Base-by-base conservation (phyloP, 2,113 vertebrate species). In the Manacus vitellinus region DNA sequence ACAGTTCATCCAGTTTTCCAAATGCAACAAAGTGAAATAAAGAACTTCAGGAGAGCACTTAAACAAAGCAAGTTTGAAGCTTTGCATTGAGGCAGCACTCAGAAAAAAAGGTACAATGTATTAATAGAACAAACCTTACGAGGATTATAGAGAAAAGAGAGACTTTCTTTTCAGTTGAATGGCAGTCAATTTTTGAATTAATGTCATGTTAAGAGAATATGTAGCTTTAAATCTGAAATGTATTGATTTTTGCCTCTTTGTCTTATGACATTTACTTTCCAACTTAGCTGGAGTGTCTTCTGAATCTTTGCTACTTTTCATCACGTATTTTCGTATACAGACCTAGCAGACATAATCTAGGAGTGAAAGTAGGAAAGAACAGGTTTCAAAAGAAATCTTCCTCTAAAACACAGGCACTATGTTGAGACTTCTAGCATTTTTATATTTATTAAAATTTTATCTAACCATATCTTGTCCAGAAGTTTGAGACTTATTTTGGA, bases 221-320 rank as follows among this genome's bases (percentile, higher is more conserved):
- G 55, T 59, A 77, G 58, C 35, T 86, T 83, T 88, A 76, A 24
- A 23, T 85, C 71, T 83, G 51, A 80, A 85, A 94, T 71, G 1
- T 41, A 86, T 90, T 95, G 91, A 83, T 92, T 90, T 95, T 93
- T 89, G 52, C 23, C 39, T 93, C 43, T 86, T 88, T 96, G 28
- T 89, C 78, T 95, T 89, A 75, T 5, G 8, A 46, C 54, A 67
- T 85, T 80, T 92, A 31, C 90, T 89, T 83, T 93, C 71, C 12
- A 58, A 10, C 43, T 76, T 88, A 76, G 33, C 49, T 75, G 63
- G 61, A 84, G 54, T 21, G 9, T 65, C 31, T 91, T 92, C 54
- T 79, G 46, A 82, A 56, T 54, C 14, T 93, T 81, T 87, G n/a
- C 47, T 65, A 73, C 24, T 76, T 88, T 80, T 85, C 31, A 33